phyloP scores from a whole-genome alignment of 2,888 invertebrate species.

The Ametastegia equiseti region DNA sequence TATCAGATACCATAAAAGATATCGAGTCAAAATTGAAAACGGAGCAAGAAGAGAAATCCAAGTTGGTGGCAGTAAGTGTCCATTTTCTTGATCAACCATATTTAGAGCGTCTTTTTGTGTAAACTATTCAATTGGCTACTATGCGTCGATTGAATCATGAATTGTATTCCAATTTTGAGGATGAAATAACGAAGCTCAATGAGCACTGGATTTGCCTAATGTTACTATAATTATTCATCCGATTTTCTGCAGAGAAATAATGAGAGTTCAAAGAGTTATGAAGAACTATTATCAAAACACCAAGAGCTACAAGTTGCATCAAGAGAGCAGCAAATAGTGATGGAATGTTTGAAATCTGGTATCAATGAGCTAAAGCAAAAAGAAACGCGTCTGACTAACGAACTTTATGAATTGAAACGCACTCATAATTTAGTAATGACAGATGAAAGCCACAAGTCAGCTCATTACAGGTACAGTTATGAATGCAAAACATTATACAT shows the following conservation, averaged over 20 bases:
- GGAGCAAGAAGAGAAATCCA: slow-evolving; percentile 47
- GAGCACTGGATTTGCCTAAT: too few relatives aligned
- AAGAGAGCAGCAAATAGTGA: not conserved
- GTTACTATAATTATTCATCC: not conserved
- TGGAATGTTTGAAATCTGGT: not conserved
- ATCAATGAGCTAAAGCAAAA: not conserved
- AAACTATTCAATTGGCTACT: too few relatives aligned
- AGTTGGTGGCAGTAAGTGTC: not conserved
- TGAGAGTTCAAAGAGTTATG: not conserved
- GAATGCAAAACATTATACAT: not conserved
- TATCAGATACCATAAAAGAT: slow-evolving; percentile 45
- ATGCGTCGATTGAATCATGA: too few relatives aligned
- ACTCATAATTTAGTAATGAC: not conserved
- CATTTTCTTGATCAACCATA: not conserved
- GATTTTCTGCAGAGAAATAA: not conserved
- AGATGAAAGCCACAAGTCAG: not conserved
- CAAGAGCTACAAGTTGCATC: not conserved
- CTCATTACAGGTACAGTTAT: not conserved
- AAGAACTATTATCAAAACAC: not conserved
- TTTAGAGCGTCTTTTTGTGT: not conserved
- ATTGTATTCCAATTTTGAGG: too few relatives aligned
- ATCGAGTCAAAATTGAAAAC: slow-evolving; percentile 10
- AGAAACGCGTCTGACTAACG: not conserved
- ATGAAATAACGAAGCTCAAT: too few relatives aligned
- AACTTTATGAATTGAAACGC: not conserved